phyloP scores from a whole-genome alignment of 2,888 invertebrate genomes.

The Gnatocerus cornutus region DNA sequence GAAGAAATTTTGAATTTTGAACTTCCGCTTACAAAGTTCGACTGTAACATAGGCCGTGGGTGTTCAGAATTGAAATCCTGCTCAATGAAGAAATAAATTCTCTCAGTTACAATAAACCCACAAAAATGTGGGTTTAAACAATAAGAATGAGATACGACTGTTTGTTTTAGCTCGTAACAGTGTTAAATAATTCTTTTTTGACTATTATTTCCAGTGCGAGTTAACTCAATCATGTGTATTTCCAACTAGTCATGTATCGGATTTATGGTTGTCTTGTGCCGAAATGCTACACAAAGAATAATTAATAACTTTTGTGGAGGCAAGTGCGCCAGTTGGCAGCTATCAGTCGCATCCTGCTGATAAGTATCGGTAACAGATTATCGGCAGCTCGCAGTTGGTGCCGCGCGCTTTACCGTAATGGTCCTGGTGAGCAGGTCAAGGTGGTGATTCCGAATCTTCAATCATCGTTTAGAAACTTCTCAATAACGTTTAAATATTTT shows the following conservation, averaged over 20 bases:
- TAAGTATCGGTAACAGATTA: constrained; percentile 59
- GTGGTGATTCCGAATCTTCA: constrained; percentile 37
- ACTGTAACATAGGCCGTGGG: too few species aligned
- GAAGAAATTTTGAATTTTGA: too few species aligned
- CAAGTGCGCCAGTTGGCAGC: constrained; percentile 49
- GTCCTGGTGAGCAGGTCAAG: constrained; percentile 51
- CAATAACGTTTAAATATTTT: constrained; percentile 9
- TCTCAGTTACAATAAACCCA: too few species aligned
- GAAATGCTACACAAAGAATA: constrained; percentile 28
- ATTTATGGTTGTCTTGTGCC: constrained; percentile 37
- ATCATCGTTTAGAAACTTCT: constrained; percentile 17
- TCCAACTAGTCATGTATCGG: not conserved
- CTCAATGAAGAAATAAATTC: too few species aligned
- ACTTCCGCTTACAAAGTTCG: too few species aligned
- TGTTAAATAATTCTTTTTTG: too few species aligned
- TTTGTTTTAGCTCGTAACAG: too few species aligned
- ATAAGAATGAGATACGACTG: too few species aligned
- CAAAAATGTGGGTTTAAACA: too few species aligned
- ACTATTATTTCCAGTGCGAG: too few species aligned
- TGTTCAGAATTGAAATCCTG: too few species aligned
- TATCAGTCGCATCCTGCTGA: constrained; percentile 58
- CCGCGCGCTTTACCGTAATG: constrained; percentile 54
- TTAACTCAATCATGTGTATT: not conserved
- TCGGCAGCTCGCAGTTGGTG: constrained; percentile 55
- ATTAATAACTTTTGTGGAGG: constrained; percentile 44